Percentiles rank a stretch among this genome's conserved stretches.
These are phyloP conservation scores for Paguma larvata DNA, from an alignment of 2,797 vertebrate species.

Conservation along the genomic window DNA sequence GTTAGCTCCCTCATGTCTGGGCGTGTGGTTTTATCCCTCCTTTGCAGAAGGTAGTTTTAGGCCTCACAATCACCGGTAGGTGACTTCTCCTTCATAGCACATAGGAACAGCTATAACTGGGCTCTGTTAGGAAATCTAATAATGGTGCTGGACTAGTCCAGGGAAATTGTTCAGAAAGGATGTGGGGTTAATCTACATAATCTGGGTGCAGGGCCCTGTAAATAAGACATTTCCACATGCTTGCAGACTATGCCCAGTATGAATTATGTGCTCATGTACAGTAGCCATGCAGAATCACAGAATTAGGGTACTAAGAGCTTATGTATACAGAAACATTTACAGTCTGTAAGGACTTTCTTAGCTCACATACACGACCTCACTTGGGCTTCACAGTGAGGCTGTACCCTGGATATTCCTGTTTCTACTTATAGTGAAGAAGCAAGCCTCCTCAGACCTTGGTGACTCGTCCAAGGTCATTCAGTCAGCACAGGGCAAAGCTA, in stretches of 20 bases:
- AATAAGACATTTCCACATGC: background rate
- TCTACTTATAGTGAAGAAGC: background rate
- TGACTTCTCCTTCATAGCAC: background rate
- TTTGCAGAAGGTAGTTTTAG: background rate
- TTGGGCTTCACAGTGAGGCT: rapidly evolving
- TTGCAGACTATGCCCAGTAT: background rate
- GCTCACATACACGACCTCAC: rapidly evolving
- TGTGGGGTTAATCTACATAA: background rate
- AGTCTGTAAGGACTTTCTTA: background rate
- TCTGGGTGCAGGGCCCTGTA: background rate
- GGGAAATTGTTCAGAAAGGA: background rate
- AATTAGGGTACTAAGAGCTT: background rate
- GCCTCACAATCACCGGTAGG: background rate
- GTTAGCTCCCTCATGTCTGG: background rate
- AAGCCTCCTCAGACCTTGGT: background rate
- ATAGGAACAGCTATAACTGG: background rate
- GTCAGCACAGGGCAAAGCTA: background rate
- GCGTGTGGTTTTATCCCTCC: background rate
- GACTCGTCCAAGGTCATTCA: background rate
- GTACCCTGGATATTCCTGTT: background rate
- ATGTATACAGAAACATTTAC: background rate
- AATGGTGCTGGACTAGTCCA: background rate
- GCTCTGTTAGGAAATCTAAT: background rate
- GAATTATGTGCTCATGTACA: background rate
- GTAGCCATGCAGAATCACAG: background rate